A percentile compares a stretch with the other conserved stretches of the same genome.
Evolutionary conservation across 2,888 invertebrate species (phyloP).

Genomic region (Hypsopygia costalis): DNA sequence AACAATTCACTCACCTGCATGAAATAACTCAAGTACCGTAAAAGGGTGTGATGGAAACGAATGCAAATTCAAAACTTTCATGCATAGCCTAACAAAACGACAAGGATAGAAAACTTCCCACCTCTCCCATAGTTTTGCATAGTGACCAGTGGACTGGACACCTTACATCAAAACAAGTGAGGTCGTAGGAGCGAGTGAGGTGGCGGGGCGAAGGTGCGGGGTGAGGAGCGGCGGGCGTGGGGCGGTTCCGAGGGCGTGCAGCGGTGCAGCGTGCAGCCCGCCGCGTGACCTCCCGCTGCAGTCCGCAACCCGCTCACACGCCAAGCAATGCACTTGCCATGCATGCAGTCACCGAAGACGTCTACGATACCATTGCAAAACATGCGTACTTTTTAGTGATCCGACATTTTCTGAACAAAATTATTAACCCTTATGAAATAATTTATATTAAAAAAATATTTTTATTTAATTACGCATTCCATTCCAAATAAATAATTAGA

Average conservation of each 20-base stretch:
- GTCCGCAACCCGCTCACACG: slow-evolving; percentile 20
- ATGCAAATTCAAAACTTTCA: slow-evolving; percentile 38
- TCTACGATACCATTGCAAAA: too few relatives aligned
- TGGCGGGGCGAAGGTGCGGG: slow-evolving; percentile 28
- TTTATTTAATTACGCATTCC: too few relatives aligned
- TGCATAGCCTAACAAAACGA: slow-evolving; percentile 30
- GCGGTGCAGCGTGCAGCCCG: slow-evolving; percentile 39
- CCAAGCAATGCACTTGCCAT: slow-evolving; percentile 13
- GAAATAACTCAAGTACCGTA: slow-evolving; percentile 18
- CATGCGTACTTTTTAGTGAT: too few relatives aligned
- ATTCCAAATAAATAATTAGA: too few relatives aligned
- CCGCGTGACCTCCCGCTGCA: slow-evolving; percentile 50
- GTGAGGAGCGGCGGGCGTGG: slow-evolving; percentile 40
- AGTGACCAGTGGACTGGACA: slow-evolving; percentile 68
- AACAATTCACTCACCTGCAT: slow-evolving; percentile 13
- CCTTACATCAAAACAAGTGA: slow-evolving; percentile 77
- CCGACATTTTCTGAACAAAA: too few relatives aligned
- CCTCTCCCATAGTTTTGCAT: slow-evolving; percentile 60
- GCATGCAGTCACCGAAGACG: neutral
- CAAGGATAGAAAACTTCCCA: slow-evolving; percentile 43
- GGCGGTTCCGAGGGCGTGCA: slow-evolving; percentile 67
- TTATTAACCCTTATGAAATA: too few relatives aligned
- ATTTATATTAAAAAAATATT: too few relatives aligned
- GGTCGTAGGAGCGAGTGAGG: slow-evolving; percentile 38
- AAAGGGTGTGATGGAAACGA: slow-evolving; percentile 22